Evolutionary conservation across 2,113 vertebrate species (phyloP).

Genomic region (Neofelis nebulosa): DNA sequence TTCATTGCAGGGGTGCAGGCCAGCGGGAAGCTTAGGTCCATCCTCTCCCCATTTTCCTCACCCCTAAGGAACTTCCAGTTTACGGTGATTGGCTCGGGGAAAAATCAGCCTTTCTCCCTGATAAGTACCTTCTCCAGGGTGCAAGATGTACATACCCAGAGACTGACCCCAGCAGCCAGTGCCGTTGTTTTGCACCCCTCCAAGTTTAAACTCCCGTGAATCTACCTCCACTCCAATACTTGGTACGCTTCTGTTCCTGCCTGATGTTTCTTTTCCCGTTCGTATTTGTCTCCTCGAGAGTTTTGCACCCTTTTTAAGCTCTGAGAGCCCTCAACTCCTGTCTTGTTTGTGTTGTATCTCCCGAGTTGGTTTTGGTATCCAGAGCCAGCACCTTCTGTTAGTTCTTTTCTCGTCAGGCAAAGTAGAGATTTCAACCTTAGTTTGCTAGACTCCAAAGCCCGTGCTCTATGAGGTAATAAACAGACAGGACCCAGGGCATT

Average conservation of each 20-base stretch:
- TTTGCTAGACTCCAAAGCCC: conserved; percentile 40
- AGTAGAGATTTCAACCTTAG: conserved; percentile 37
- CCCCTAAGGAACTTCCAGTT: not conserved
- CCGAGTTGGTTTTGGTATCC: conserved; percentile 30
- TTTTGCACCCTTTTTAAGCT: conserved; percentile 48
- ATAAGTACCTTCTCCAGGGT: too few relatives aligned
- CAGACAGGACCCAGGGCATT: not conserved
- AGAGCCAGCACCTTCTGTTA: conserved; percentile 39
- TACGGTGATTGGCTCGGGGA: not conserved
- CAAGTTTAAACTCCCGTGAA: not conserved
- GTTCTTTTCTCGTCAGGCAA: conserved; percentile 41
- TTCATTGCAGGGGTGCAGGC: not conserved
- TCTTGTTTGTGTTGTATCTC: conserved; percentile 22
- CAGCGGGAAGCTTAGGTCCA: not conserved
- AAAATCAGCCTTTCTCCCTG: not conserved
- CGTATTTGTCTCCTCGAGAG: not conserved
- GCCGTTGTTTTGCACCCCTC: not conserved
- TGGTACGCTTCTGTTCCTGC: not conserved
- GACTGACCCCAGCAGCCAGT: not conserved
- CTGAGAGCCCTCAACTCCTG: not conserved
- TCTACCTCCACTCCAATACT: not conserved
- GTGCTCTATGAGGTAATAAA: conserved; percentile 43
- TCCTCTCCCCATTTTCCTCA: not conserved
- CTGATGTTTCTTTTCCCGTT: not conserved
- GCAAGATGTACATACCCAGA: not conserved